Evolutionary conservation across 2,113 vertebrate species (phyloP), one percentile per base, ranked within the genome.

Genomic region (Xenopus borealis): DNA sequence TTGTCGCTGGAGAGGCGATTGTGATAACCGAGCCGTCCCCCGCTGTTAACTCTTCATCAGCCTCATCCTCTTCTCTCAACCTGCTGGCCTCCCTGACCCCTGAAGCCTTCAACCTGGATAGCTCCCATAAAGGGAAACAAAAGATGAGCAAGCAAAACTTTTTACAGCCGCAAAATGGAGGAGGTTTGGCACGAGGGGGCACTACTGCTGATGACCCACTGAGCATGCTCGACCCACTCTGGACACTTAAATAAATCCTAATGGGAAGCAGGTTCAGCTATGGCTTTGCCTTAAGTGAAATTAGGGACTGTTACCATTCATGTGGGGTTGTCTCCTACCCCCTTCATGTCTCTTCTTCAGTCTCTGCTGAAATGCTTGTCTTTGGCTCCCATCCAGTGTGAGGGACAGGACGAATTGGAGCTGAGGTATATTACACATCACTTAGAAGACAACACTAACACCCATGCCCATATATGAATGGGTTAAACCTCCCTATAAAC

Each of bases 131-230:
- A n/a, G 94, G 95, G 16, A 95, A 96, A 57, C 95, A 92, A 78
- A 89, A 93, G 3, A 92, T 97, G 82, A 99, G 86, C 89, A 98
- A 96, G 82, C 95, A 99, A 78, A 95, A 88, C 86, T 99, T 99
- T 81, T 86, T 98, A 68, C 95, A 96, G 84, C 92, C 94, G 0
- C 90, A 92, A 0, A 86, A 93, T 0, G 96, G 96, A 0, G 94
- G 94, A 80, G 95, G 96, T 7, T 89, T 98, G 20, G 12, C 27
- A 3, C 92, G 93, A 0, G 90, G 89, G 0, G 78, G 87, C 0
- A 83, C 79, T 12, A 85, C 88, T 8, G 85, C 82, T 0, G 93
- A 94, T 0, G 96, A 99, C 82, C 97, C 96, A 0, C 94, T 99
- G 47, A 95, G 94, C 78, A 88, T 89, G 79, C 90, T 99, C 71